phyloP scores from a whole-genome alignment of 2,113 vertebrate species.

The Neogobius melanostomus region DNA sequence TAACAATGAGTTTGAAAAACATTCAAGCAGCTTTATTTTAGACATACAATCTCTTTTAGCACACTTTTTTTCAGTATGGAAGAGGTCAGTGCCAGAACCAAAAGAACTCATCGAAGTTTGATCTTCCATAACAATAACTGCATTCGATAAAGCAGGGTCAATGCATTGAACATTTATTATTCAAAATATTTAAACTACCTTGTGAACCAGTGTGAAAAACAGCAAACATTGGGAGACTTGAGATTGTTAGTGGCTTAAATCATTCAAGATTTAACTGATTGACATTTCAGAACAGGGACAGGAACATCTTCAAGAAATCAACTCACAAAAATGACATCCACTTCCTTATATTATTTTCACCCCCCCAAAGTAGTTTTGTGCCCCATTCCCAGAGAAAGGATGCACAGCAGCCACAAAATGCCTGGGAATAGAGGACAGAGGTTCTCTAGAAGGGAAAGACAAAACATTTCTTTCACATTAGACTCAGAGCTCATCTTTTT shows the following conservation, averaged over 20 bases:
- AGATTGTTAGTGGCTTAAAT: constrained; percentile 14
- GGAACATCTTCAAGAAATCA: constrained; percentile 31
- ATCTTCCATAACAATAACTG: background rate
- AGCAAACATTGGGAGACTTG: constrained; percentile 14
- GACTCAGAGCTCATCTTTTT: constrained; percentile 78
- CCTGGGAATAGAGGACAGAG: constrained; percentile 61
- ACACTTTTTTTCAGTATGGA: constrained; percentile 28
- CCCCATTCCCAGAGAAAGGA: constrained; percentile 68
- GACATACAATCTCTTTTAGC: constrained; percentile 15
- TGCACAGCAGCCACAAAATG: constrained; percentile 74
- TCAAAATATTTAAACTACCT: constrained; percentile 3
- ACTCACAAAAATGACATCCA: constrained; percentile 30
- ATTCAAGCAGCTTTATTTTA: constrained; percentile 17
- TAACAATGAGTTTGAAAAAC: constrained; percentile 14
- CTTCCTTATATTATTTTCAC: constrained; percentile 38
- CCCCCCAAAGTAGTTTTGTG: constrained; percentile 27
- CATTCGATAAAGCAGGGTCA: background rate
- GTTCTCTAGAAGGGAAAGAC: constrained; percentile 38
- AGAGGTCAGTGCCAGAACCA: constrained; percentile 59
- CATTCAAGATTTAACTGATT: constrained; percentile 29
- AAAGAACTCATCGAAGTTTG: constrained; percentile 29
- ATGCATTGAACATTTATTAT: background rate
- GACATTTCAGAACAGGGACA: constrained; percentile 31
- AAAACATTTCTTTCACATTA: constrained; percentile 16
- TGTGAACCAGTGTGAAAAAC: constrained; percentile 1